Percentiles rank a stretch among this genome's conserved stretches.
These are phyloP conservation scores for Vannuccia rotundouncinata DNA, from an alignment of 2,888 invertebrate species.

Conservation along the genomic window DNA sequence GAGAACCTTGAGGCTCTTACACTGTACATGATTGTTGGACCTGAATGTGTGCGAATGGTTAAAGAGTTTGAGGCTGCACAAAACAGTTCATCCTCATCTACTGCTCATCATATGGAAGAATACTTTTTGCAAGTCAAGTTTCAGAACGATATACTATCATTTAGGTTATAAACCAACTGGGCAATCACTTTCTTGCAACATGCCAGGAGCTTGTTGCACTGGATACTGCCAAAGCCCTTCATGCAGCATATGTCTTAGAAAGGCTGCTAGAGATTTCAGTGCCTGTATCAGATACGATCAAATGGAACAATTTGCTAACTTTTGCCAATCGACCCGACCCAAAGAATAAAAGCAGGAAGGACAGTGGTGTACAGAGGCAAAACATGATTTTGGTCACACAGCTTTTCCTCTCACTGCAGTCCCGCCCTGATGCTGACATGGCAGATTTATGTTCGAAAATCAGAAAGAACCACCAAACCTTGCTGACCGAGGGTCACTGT, in stretches of 20 bases:
- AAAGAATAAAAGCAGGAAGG: slow-evolving; percentile 13
- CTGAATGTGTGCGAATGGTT: slow-evolving; percentile 16
- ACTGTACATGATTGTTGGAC: slow-evolving; percentile 1
- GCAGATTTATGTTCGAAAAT: slow-evolving; percentile 9
- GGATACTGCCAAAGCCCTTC: slow-evolving; percentile 9
- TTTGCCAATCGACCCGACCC: slow-evolving; percentile 9
- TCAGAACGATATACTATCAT: background rate
- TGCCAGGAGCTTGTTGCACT: background rate
- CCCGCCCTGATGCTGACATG: slow-evolving; percentile 1
- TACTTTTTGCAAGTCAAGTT: slow-evolving; percentile 1
- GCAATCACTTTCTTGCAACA: background rate
- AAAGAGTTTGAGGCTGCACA: slow-evolving; percentile 1
- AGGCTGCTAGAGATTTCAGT: background rate
- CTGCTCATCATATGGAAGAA: slow-evolving; percentile 13
- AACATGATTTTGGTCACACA: slow-evolving; percentile 11
- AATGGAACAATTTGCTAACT: slow-evolving; percentile 6
- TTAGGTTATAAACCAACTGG: slow-evolving; percentile 4
- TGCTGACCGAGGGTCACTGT: background rate
- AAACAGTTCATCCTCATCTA: slow-evolving; percentile 9
- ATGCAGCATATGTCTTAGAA: slow-evolving; percentile 21
- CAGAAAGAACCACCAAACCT: slow-evolving; percentile 1
- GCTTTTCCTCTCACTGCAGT: slow-evolving; percentile 16
- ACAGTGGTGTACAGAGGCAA: slow-evolving; percentile 26
- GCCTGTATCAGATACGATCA: background rate
- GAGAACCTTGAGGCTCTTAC: slow-evolving; percentile 15